Percentiles rank a stretch among this genome's conserved stretches.
phyloP scores from a whole-genome alignment of 2,888 invertebrate genomes.

The Tethea ocularis region DNA sequence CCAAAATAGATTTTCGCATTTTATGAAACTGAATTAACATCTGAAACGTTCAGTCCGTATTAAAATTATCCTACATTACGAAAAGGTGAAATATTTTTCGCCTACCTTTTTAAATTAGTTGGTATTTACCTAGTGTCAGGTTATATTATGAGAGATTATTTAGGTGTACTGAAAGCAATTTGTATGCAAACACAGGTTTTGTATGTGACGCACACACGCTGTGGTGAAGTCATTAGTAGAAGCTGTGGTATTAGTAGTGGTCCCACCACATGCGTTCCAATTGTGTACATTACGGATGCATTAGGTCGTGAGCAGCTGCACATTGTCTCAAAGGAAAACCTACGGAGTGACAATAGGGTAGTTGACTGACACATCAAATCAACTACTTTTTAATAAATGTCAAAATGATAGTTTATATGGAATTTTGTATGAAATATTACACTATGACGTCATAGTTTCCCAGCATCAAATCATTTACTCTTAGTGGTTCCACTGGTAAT shows the following conservation, averaged over 20 bases:
- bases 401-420: too few species aligned
- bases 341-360: neutral
- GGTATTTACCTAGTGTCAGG: neutral
- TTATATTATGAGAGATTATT: neutral
- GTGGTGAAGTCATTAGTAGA: neutral
- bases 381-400: too few species aligned
- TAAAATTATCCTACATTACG: neutral
- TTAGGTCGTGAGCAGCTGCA: slow-evolving; percentile 1
- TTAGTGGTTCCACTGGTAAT: too few species aligned
- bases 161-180: neutral
- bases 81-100: neutral
- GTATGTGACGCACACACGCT: neutral
- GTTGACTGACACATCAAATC: too few species aligned
- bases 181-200: slow-evolving; percentile 1
- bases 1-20: neutral
- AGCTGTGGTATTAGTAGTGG: too few species aligned
- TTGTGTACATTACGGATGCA: neutral
- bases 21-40: neutral
- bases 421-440: too few species aligned
- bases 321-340: neutral
- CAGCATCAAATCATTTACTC: too few species aligned
- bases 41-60: neutral
- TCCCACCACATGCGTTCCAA: slow-evolving; percentile 5
- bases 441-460: too few species aligned
- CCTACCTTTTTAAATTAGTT: neutral